phyloP scores from a whole-genome alignment of 1,140 invertebrate species.

The Drosophila ohnishii region DNA sequence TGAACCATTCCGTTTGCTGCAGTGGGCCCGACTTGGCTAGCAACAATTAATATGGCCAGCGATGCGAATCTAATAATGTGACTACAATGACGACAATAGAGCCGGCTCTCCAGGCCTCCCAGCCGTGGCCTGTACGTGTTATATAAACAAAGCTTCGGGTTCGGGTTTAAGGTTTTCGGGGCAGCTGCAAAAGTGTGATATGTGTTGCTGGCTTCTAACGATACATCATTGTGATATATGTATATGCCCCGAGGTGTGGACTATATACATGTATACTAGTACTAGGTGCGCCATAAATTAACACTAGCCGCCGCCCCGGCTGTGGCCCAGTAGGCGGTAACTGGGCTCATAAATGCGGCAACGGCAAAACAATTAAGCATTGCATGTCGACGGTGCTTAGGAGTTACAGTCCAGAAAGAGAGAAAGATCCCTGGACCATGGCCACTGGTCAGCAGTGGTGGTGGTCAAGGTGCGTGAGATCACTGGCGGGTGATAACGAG shows the following conservation, averaged over 20 bases:
- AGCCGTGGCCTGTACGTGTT: slow-evolving; percentile 22
- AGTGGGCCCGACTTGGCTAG: slow-evolving; percentile 46
- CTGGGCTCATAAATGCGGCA: slow-evolving; percentile 64
- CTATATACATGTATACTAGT: slow-evolving; percentile 21
- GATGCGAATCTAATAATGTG: slow-evolving; percentile 79
- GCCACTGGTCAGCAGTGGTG: background rate
- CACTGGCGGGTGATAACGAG: slow-evolving; percentile 52
- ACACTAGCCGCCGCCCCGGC: slow-evolving; percentile 36
- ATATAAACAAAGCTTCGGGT: slow-evolving; percentile 52
- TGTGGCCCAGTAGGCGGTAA: slow-evolving; percentile 58
- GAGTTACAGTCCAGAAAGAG: slow-evolving; percentile 12
- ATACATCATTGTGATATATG: slow-evolving; percentile 71
- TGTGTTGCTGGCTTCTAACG: slow-evolving; percentile 45
- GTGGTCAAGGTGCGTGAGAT: slow-evolving; percentile 67
- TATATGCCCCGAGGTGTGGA: slow-evolving; percentile 43
- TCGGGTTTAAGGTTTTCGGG: slow-evolving; percentile 23
- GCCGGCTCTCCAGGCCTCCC: slow-evolving; percentile 20
- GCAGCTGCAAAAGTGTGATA: slow-evolving; percentile 70
- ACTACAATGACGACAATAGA: slow-evolving; percentile 76
- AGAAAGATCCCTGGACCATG: slow-evolving; percentile 35
- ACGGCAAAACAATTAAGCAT: slow-evolving; percentile 74
- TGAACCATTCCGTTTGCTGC: slow-evolving; percentile 59
- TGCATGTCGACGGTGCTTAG: slow-evolving; percentile 42
- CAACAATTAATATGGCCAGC: slow-evolving; percentile 77
- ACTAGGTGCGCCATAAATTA: slow-evolving; percentile 69